Conservation (phyloP, 2,113 vertebrate species). For the Bothrops jararaca region DNA sequence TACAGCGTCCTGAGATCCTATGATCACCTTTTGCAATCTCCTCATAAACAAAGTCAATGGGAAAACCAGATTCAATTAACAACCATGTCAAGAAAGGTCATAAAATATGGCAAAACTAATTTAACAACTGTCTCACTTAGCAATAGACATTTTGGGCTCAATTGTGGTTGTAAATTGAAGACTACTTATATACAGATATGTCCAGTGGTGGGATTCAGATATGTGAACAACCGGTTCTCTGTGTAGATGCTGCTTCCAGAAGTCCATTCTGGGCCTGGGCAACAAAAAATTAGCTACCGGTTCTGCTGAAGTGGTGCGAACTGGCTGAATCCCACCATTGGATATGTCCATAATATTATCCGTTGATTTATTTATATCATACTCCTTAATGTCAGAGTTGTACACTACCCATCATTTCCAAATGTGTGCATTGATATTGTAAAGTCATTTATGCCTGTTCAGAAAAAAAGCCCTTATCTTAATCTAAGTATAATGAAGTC, state of each 20-base stretch:
- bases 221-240: too few relatives aligned
- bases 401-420: neutral
- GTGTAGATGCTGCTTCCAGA: too few relatives aligned
- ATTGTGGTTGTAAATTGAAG: neutral
- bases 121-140: neutral
- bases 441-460: neutral
- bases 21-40: neutral
- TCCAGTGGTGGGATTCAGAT: neutral
- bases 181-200: neutral
- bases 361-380: neutral
- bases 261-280: too few relatives aligned
- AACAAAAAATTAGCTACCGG: too few relatives aligned
- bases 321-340: too few relatives aligned
- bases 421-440: neutral
- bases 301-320: too few relatives aligned
- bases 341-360: too few relatives aligned
- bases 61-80: neutral
- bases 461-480: neutral
- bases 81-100: too few relatives aligned
- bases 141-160: neutral
- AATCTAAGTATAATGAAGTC: neutral
- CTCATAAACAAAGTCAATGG: neutral
- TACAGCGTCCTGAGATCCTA: neutral
- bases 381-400: neutral
- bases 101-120: too few relatives aligned